phyloP scores from a whole-genome alignment of 2,888 invertebrate species.

The Drosophila longiperda region DNA sequence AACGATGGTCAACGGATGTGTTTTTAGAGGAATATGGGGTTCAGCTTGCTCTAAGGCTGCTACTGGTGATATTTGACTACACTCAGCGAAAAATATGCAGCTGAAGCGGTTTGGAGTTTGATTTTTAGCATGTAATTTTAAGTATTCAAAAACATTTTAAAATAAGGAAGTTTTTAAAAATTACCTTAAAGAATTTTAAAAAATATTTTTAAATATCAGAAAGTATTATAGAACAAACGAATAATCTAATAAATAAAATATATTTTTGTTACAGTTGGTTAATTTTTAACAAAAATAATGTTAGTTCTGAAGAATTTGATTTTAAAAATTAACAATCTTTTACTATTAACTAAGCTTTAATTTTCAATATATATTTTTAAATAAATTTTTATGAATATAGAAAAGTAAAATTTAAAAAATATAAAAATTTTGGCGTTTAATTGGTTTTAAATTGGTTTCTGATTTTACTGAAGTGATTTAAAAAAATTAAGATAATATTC shows the following conservation, averaged over 20 bases:
- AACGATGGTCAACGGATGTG: conserved; percentile 7
- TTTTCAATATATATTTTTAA: no score
- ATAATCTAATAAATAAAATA: neutral
- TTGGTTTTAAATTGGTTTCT: neutral
- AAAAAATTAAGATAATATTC: neutral
- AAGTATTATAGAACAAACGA: neutral
- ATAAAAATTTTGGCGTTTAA: no score
- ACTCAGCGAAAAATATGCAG: neutral
- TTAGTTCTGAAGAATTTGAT: neutral
- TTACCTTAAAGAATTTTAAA: neutral
- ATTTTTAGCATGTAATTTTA: neutral
- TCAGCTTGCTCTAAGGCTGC: conserved; percentile 19
- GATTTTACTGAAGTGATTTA: neutral
- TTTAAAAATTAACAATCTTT: neutral
- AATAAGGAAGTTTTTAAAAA: neutral
- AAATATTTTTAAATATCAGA: neutral
- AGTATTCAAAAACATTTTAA: neutral
- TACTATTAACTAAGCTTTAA: no score
- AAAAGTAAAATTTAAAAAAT: no score
- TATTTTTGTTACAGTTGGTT: neutral
- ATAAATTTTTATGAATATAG: no score
- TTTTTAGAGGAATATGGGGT: conserved; percentile 4
- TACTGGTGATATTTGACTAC: conserved; percentile 12
- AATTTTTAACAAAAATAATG: neutral
- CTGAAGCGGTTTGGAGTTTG: neutral